Base-by-base conservation (phyloP, 2,113 vertebrate genomes). In the Eleginops maclovinus region DNA sequence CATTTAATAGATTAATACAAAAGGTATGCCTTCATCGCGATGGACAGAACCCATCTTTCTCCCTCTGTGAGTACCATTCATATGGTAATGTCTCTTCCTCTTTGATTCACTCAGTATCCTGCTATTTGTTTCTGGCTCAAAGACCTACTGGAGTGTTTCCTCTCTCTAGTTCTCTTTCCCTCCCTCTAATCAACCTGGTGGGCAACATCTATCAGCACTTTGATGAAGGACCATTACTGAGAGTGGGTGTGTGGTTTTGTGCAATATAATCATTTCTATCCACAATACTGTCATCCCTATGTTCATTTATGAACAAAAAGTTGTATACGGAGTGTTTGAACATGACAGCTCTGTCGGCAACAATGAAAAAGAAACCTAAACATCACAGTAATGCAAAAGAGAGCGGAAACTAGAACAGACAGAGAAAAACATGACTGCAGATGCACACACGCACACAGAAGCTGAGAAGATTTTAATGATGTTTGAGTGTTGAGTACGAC, bases 391-490 rank as follows among this genome's bases (percentile, higher is more conserved):
- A 83, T 19, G 46, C 9, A 24, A 47, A 79, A 63, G 1, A 73
- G 11, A 60, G 65, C 28, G 40, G 17, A 60, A 12, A 8, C 10
- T 47, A 53, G 31, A 31, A 83, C 64, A 16, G 9, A 28, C 40
- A 5, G 11, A 49, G 43, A 40, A 26, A 31, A 14, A 54, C 41
- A 55, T 31, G 28, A 31, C 28, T 31, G 28, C 31, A 63, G 9
- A 44, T 41, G 41, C 56, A 71, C 41, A 50, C 10, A 28, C 31
- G 56, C 9, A 76, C 63, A 69, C 0, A 54, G 1, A 77, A 11
- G 26, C 50, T 16, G 19, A 72, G 46, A 73, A 69, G 71, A 84
- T 81, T 88, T 86, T 84, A 88, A 90, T 87, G 86, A 90, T 79
- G 82, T 84, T 78, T 88, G 88, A 86, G 84, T 89, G 72, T 73